phyloP scores from a whole-genome alignment of 2,888 invertebrate species.

The Ptychoptera albimana region DNA sequence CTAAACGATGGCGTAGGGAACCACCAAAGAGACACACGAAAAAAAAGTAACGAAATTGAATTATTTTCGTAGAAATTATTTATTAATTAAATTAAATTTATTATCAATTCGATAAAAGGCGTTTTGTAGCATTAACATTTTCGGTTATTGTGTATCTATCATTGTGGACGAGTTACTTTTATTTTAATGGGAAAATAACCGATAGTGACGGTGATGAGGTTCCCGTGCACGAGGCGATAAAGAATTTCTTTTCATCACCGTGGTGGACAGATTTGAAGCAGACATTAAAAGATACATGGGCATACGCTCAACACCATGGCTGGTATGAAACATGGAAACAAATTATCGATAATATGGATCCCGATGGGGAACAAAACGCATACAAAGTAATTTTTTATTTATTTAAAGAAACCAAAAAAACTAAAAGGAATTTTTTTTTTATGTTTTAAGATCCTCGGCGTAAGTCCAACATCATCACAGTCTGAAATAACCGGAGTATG shows the following conservation, averaged over 20 bases:
- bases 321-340: constrained; percentile 80
- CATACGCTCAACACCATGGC: constrained; percentile 68
- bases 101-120: constrained; percentile 26
- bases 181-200: constrained; percentile 74
- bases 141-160: constrained; percentile 53
- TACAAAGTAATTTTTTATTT: constrained; percentile 41
- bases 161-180: constrained; percentile 64
- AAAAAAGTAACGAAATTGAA: constrained; percentile 6
- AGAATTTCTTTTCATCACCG: constrained; percentile 79
- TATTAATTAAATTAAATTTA: no score
- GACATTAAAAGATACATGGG: constrained; percentile 55
- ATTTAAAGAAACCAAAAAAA: not conserved
- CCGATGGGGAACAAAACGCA: constrained; percentile 80
- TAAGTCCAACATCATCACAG: constrained; percentile 67
- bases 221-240: constrained; percentile 71
- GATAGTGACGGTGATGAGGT: constrained; percentile 77
- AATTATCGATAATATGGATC: constrained; percentile 71
- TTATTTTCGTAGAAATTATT: no score
- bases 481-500: constrained; percentile 72
- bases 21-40: constrained; percentile 33
- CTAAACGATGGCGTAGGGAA: constrained; percentile 61
- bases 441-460: constrained; percentile 46
- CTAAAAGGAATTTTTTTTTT: not conserved
- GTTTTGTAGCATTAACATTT: constrained; percentile 40
- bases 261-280: constrained; percentile 74